phyloP scores from a whole-genome alignment of 2,113 vertebrate species.

The Platichthys flesus region DNA sequence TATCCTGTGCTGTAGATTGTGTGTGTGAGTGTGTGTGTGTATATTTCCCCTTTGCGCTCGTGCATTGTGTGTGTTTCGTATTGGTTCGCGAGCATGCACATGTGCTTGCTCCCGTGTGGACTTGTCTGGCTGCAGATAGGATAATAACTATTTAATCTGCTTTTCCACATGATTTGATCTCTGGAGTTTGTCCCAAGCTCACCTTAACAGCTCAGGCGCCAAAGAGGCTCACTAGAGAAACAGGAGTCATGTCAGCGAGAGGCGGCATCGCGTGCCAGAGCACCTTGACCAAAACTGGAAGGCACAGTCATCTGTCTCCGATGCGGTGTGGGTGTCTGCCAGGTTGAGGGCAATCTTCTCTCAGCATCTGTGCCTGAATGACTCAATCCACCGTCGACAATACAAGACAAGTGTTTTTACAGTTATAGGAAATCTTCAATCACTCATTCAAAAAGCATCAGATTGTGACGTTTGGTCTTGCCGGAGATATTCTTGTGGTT shows the following conservation, averaged over 20 bases:
- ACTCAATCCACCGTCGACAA: constrained; percentile 16
- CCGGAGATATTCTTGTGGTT: background rate
- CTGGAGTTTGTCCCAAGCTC: constrained; percentile 67
- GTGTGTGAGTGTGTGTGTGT: background rate
- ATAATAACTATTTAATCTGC: constrained; percentile 70
- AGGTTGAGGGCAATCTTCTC: constrained; percentile 40
- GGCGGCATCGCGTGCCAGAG: constrained; percentile 50
- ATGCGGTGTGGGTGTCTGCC: constrained; percentile 27
- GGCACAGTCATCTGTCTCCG: constrained; percentile 51
- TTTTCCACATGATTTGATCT: constrained; percentile 73
- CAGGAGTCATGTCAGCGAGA: constrained; percentile 56
- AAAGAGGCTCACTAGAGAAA: constrained; percentile 52
- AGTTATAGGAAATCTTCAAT: constrained; percentile 2
- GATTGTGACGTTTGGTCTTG: background rate
- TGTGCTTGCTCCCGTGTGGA: constrained; percentile 16
- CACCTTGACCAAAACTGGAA: constrained; percentile 48
- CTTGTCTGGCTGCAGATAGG: constrained; percentile 44
- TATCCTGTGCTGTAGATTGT: background rate
- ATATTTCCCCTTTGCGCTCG: background rate
- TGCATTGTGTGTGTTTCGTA: background rate
- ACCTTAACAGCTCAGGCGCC: constrained; percentile 56
- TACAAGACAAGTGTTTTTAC: constrained; percentile 14
- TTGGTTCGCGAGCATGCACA: constrained; percentile 1
- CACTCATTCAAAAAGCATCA: background rate
- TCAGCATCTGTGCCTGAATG: constrained; percentile 30